Base-by-base conservation (phyloP, 2,888 invertebrate genomes). In the Alloplasta piceator region DNA sequence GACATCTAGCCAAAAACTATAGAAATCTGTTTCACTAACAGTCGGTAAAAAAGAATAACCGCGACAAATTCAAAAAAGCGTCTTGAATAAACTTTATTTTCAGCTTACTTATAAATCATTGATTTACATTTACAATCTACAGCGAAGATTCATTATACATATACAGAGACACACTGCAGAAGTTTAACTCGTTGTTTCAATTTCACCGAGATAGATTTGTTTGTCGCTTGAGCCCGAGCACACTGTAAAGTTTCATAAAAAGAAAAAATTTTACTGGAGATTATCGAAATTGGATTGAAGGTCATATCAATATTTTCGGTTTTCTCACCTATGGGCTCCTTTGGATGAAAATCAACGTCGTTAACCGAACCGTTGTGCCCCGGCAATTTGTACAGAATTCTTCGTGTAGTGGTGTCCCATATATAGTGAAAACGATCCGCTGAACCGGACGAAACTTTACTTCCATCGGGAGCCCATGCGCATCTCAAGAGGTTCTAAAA, bases 321-420 rank as follows among this genome's bases (percentile, higher is more conserved):
- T 14, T 16, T 63, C 61, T 86, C 91, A 96, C 95, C 91, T 70
- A 99, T 96, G 5, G 99, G 97, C 92, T 99, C 99, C 43, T 94
- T 95, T 0, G 97, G 97, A 93, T 99, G 99, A 92, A 99, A 98
- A 92, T 98, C 97, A 0, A 98, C 96, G 91, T 98, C 98, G 91
- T 99, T 99, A 39, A 99, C 98, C 82, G 98, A 96, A 48, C 99
- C 99, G 92, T 98, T 97, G 92, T 99, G 99, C 0, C 99, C 99
- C 0, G 99, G 99, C 85, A 99, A 94, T 93, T 98, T 98, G 93
- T 99, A 99, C 46, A 98, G 93, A 86, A 99, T 97, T 81, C 98
- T 94, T 39, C 98, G 94, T 0, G 97, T 95, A 0, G 97, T 97
- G 1, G 98, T 98, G 92, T 99, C 99, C 99, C 99, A 99, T 81